These are phyloP conservation scores for Anneissia japonica DNA, from an alignment of 35 echinoderm and acorn worm genomes.

Conservation along the genomic window DNA sequence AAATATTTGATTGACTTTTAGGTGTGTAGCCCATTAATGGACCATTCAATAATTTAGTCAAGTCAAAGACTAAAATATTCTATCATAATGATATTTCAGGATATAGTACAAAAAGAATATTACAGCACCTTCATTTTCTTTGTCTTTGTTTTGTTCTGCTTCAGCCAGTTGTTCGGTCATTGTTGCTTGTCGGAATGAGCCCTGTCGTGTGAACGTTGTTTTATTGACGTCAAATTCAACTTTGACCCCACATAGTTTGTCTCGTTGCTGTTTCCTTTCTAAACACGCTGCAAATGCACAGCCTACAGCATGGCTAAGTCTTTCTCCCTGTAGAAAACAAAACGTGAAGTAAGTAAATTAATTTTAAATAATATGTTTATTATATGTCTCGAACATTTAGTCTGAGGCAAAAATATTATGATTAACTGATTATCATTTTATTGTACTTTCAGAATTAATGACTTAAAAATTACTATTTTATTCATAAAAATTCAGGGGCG, in stretches of 20 bases:
- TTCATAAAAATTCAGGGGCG: no score
- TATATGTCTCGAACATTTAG: no score
- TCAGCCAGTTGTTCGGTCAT: slow-evolving; percentile 80
- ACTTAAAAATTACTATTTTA: no score
- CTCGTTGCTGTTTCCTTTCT: slow-evolving; percentile 82
- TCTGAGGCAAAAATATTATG: no score
- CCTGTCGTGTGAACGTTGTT: slow-evolving; percentile 85
- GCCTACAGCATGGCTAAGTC: slow-evolving; percentile 92
- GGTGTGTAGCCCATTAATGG: background rate
- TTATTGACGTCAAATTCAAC: slow-evolving; percentile 98
- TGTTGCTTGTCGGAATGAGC: slow-evolving; percentile 71
- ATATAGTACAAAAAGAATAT: no score
- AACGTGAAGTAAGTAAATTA: no score
- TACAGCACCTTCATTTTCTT: slow-evolving; percentile 20
- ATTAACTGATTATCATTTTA: no score
- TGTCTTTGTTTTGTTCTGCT: slow-evolving; percentile 61
- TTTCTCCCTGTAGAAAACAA: slow-evolving; percentile 51
- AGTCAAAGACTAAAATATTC: background rate
- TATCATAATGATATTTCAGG: background rate
- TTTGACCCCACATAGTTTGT: slow-evolving; percentile 90
- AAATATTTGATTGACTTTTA: background rate
- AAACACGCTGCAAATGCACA: slow-evolving; percentile 93
- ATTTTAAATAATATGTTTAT: no score
- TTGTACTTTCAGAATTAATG: no score
- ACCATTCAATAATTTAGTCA: background rate